Evolutionary conservation across 2,797 vertebrate species (phyloP).

Genomic region (Manis crassicaudata): DNA sequence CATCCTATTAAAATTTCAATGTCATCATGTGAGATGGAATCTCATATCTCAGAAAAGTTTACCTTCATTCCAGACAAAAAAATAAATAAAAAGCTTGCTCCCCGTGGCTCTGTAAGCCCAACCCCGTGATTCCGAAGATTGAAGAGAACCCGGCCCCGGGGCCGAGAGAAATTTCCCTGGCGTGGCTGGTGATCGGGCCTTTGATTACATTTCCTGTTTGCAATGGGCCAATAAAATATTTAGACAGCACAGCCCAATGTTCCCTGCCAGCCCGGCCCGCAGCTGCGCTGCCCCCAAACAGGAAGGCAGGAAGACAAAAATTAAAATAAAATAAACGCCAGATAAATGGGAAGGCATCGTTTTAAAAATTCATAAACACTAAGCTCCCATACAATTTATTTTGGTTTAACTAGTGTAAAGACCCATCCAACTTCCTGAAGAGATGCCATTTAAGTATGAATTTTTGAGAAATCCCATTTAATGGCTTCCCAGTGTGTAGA

Average conservation of each 20-base stretch:
- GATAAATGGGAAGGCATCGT: not conserved
- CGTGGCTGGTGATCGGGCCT: not conserved
- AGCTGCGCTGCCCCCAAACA: not conserved
- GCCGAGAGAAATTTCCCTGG: not conserved
- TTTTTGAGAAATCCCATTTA: not conserved
- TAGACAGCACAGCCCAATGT: not conserved
- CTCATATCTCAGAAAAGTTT: not conserved
- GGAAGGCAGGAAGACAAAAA: not conserved
- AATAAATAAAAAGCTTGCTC: not conserved
- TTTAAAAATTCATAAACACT: conserved; percentile 60
- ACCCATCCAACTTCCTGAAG: not conserved
- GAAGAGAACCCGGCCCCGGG: not conserved
- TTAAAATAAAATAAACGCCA: not conserved
- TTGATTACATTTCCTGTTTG: conserved; percentile 28
- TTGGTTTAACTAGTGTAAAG: not conserved
- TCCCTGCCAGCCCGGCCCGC: not conserved
- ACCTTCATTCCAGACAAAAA: not conserved
- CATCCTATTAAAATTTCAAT: not conserved
- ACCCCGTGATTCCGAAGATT: conserved; percentile 26
- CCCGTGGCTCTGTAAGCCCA: not conserved
- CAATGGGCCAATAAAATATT: conserved; percentile 36
- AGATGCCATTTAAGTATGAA: not conserved
- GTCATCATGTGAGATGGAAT: not conserved
- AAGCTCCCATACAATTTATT: not conserved
- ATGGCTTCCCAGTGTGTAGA: not conserved